Evolutionary conservation across 2,888 invertebrate species (phyloP).

Genomic region (Acanthosoma haemorrhoidale): DNA sequence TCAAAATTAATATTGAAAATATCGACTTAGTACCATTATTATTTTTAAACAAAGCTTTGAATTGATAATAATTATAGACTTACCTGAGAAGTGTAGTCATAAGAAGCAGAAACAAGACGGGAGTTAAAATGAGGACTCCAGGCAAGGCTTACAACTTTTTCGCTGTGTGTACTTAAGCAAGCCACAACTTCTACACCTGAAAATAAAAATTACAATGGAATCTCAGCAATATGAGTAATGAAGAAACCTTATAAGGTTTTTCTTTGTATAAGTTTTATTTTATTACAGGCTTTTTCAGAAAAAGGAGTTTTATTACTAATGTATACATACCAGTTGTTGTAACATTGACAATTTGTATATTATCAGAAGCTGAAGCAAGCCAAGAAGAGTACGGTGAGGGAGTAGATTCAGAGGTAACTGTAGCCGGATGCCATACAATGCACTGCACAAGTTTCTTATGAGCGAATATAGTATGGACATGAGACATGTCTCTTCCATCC

Average conservation of each 20-base stretch:
- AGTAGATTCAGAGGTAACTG: constrained; percentile 53
- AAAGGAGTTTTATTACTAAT: too few species aligned
- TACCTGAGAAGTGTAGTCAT: constrained; percentile 65
- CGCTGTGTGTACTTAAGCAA: constrained; percentile 50
- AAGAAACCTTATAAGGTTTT: not conserved
- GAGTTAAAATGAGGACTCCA: constrained; percentile 68
- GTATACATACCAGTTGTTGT: constrained; percentile 32
- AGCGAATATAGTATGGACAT: constrained; percentile 48
- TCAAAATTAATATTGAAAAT: too few species aligned
- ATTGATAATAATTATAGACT: constrained; percentile 37
- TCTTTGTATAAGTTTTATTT: not conserved
- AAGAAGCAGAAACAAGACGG: constrained; percentile 61
- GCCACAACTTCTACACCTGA: constrained; percentile 38
- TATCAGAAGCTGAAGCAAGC: constrained; percentile 56
- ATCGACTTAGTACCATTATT: too few species aligned
- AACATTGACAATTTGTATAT: constrained; percentile 53
- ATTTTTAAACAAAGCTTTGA: too few species aligned
- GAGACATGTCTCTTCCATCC: constrained; percentile 43
- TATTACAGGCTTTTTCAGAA: not conserved
- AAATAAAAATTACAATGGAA: too few species aligned
- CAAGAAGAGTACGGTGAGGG: constrained; percentile 57
- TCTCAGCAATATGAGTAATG: not conserved
- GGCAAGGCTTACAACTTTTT: constrained; percentile 53
- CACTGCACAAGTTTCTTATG: constrained; percentile 60
- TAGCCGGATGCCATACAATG: constrained; percentile 67